Evolutionary conservation across 1,140 invertebrate species (phyloP).

Genomic region (Bilobella aurantiaca): DNA sequence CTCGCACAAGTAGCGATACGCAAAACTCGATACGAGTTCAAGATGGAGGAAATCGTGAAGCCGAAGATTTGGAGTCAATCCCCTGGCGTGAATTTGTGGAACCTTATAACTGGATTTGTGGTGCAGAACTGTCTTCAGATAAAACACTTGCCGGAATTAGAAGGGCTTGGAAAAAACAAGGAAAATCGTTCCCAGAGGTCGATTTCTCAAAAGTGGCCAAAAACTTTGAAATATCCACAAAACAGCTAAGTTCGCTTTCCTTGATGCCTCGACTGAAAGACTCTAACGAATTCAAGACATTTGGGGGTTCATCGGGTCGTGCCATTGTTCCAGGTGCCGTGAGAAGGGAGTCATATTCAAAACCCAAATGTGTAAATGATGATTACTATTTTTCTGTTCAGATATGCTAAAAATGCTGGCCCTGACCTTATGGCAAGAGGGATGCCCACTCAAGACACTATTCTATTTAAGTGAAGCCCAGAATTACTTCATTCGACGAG

Average conservation of each 20-base stretch:
- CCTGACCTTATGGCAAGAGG: not conserved
- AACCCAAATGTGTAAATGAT: no score
- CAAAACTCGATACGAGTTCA: not conserved
- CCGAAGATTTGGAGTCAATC: not conserved
- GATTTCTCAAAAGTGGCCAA: not conserved
- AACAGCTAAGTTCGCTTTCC: not conserved
- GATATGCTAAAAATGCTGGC: not conserved
- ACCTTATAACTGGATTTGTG: not conserved
- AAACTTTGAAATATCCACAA: not conserved
- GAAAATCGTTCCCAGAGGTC: not conserved
- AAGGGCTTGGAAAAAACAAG: not conserved
- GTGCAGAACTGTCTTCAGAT: not conserved
- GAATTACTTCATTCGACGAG: not conserved
- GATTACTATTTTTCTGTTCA: not conserved
- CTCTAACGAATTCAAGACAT: not conserved
- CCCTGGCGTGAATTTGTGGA: not conserved
- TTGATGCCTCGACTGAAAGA: not conserved
- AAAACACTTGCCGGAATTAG: not conserved
- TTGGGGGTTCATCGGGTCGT: not conserved
- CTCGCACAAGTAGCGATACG: not conserved
- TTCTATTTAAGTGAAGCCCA: conserved; percentile 1
- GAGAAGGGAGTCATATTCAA: not conserved
- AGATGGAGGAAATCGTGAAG: not conserved
- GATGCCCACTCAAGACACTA: not conserved
- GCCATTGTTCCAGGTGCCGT: not conserved